phyloP scores from a whole-genome alignment of 2,888 invertebrate genomes.

The Lagria hirta region DNA sequence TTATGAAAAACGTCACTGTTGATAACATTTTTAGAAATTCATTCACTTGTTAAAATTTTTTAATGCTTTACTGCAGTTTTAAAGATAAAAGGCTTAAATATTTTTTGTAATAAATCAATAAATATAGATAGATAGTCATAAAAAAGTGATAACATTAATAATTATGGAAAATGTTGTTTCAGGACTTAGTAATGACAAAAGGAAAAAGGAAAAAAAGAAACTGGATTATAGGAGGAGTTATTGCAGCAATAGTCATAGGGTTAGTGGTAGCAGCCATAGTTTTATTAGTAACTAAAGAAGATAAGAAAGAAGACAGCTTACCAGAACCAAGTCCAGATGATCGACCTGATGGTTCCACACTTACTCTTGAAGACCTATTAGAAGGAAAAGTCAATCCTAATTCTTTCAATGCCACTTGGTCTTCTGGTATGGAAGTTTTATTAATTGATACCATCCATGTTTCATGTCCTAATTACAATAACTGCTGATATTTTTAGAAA shows the following conservation, averaged over 20 bases:
- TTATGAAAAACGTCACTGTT: too few species aligned
- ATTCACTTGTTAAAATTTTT: too few species aligned
- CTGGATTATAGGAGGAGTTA: conserved; percentile 59
- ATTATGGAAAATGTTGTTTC: conserved; percentile 31
- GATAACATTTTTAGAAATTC: too few species aligned
- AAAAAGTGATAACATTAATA: not conserved
- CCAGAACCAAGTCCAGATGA: conserved; percentile 24
- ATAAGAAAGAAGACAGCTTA: too few species aligned
- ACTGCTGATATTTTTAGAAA: too few species aligned
- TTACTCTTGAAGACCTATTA: conserved; percentile 72
- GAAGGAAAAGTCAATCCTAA: conserved; percentile 65
- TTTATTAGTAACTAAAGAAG: conserved; percentile 35
- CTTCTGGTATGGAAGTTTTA: conserved; percentile 75
- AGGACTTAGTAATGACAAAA: conserved; percentile 65
- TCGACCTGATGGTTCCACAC: conserved; percentile 42
- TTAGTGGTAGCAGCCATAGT: conserved; percentile 61
- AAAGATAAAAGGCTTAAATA: not conserved
- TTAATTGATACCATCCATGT: not conserved
- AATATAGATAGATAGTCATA: not conserved
- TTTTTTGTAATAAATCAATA: not conserved
- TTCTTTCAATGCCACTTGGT: conserved; percentile 80
- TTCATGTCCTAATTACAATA: too few species aligned
- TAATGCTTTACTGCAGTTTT: too few species aligned
- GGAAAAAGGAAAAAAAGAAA: conserved; percentile 57
- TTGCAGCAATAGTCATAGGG: conserved; percentile 60